Base-by-base conservation (phyloP, 1,140 invertebrate species). In the Rhynchophorus ferrugineus region DNA sequence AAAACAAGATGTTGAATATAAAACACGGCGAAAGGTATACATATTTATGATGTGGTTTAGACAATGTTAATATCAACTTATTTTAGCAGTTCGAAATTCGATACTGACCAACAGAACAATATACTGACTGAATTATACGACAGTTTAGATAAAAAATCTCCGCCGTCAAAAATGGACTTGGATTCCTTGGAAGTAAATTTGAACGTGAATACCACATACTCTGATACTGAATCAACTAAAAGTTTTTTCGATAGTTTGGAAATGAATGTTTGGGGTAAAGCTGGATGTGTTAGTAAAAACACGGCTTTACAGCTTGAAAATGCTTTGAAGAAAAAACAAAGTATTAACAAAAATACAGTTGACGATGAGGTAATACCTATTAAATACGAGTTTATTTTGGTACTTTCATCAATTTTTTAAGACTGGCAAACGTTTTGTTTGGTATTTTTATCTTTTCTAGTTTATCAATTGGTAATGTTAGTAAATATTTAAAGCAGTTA, bases 111-210 rank as follows among this genome's bases (percentile, higher is more conserved):
- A 38, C 33, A 59, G 20, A 41, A 58, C 20, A 60, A 58, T n/a
- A 60, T 66, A 24, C 48, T 66, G 36, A 63, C 43, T 8, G 63
- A 68, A 47, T 49, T 68, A n/a, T 68, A 66, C 36, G 66, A 68
- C 41, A 66, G 63, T 54, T 53, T 68, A 22, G 66, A 68, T 53
- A 68, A 66, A 55, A 58, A 61, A 14, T 44, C 57, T 1, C 52
- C 49, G 1, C 58, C 53, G 22, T 59, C 61, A 3, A 64, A 59
- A 48, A 61, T 65, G 42, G 64, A 65, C 22, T 41, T 59, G 6
- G 66, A 66, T 52, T 65, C 64, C 2, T 49, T 65, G 3, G 64
- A 66, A 20, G 46, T 64, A 7, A 65, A 65, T 41, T 44, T 67
- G n/a, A 67, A 67, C 24, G 52, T 54, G 20, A 36, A 49, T 8